A percentile compares a stretch with the other conserved stretches of the same genome.
Evolutionary conservation across 1,140 invertebrate species (phyloP).

Genomic region (Oryctes rhinoceros): DNA sequence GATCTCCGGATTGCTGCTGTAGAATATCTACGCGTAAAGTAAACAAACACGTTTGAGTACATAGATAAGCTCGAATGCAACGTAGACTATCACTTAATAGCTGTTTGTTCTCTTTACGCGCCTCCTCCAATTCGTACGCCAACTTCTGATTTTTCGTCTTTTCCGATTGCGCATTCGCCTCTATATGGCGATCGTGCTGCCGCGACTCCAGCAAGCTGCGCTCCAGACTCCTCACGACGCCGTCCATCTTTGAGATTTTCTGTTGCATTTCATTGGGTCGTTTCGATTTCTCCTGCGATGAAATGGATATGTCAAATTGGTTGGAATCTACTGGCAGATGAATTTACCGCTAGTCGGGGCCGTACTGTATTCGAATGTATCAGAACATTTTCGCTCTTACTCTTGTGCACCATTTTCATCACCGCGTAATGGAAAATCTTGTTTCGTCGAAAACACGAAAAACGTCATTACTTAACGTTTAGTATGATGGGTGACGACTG

Average conservation of each 20-base stretch:
- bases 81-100: slow-evolving; percentile 40
- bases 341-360: background rate
- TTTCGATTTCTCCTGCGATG: slow-evolving; percentile 9
- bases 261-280: background rate
- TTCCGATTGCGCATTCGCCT: slow-evolving; percentile 35
- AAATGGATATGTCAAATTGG: background rate
- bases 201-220: slow-evolving; percentile 32
- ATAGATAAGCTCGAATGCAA: background rate
- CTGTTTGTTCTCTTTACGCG: slow-evolving; percentile 46
- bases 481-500: background rate
- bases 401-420: slow-evolving; percentile 34
- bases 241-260: background rate
- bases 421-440: slow-evolving; percentile 24
- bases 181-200: slow-evolving; percentile 32
- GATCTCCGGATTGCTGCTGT: slow-evolving; percentile 48
- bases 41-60: background rate
- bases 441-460: background rate
- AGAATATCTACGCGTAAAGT: slow-evolving; percentile 44
- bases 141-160: slow-evolving; percentile 42
- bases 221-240: slow-evolving; percentile 36
- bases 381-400: slow-evolving; percentile 34
- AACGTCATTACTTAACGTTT: background rate
- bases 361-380: background rate
- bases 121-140: slow-evolving; percentile 42
- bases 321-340: background rate